A percentile compares a stretch with the other conserved stretches of the same genome.
Evolutionary conservation across 2,888 invertebrate genomes (phyloP).

Genomic region (Campopleginae sp.): DNA sequence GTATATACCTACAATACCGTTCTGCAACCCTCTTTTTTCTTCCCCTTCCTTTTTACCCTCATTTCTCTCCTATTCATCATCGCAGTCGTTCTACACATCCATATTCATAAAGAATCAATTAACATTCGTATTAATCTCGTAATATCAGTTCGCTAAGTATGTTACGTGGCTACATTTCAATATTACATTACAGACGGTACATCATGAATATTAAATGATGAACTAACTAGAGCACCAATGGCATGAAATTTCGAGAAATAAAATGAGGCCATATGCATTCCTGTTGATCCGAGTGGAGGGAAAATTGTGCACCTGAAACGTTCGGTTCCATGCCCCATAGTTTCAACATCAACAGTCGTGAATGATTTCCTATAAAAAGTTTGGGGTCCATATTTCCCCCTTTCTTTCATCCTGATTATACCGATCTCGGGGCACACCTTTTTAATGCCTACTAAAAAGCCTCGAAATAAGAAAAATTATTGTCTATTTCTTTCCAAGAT

Average conservation of each 20-base stretch:
- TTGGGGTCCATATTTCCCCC: neutral
- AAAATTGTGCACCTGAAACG: neutral
- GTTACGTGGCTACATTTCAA: slow-evolving; percentile 32
- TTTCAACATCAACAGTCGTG: no score
- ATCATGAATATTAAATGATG: slow-evolving; percentile 14
- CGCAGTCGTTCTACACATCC: slow-evolving; percentile 36
- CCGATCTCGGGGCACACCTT: neutral
- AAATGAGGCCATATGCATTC: neutral
- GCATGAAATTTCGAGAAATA: neutral
- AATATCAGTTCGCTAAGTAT: slow-evolving; percentile 23
- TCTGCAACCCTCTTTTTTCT: neutral
- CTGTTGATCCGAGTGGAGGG: neutral
- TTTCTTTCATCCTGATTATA: neutral
- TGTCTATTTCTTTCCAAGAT: neutral
- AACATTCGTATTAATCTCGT: slow-evolving; percentile 43
- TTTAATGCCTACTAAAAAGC: neutral
- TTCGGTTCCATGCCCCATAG: neutral
- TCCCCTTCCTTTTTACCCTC: slow-evolving; percentile 1
- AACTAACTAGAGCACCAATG: neutral
- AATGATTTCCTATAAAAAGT: neutral
- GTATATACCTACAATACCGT: slow-evolving; percentile 22
- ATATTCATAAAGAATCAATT: slow-evolving; percentile 59
- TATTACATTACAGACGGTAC: neutral
- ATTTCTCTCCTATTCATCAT: slow-evolving; percentile 12
- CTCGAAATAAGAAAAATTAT: neutral